Evolutionary conservation across 2,797 vertebrate species (phyloP), one percentile per base, ranked within the genome.

Genomic region (Nannoperca australis): DNA sequence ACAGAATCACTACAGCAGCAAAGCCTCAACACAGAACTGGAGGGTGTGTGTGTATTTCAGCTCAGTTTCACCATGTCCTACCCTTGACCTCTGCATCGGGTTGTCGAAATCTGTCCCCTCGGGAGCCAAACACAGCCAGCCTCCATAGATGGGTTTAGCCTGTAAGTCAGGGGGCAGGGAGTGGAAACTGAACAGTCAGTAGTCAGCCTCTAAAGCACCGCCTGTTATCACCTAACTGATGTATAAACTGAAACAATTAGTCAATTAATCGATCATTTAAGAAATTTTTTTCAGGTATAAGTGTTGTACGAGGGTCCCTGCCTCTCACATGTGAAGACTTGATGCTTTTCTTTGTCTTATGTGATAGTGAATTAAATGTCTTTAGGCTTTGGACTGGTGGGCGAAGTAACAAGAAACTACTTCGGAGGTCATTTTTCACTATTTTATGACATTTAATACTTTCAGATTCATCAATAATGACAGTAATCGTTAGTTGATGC

Each of bases 31-130:
- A 11, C 30, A 53, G 12, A 78, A 27, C 17, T 6, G 6, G 7
- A 15, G 12, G 51, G 40, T 5, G 1, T 51, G 15, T 51, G 15
- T 54, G 40, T 47, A 12, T 47, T 11, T 58, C 5, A 1, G 8
- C 24, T 61, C 30, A 13, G 8, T 40, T 38, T 58, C 20, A 44
- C 10, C 3, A 0, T 13, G 42, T 54, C 96, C 89, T 94, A 98
- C 97, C 96, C 97, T 94, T 0, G 97, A 97, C 62, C 96, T 94
- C 85, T 97, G 97, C 56, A 96, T 93, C 0, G 96, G 96, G 89
- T 97, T 97, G 88, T 96, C 95, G 81, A 99, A 98, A 73, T 98
- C 96, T 0, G 97, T 97, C 76, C 97, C 97, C 89, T 96, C 97
- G 0, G 97, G 97, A 63, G 97, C 97, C 91, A 98, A 91, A 85